These are phyloP conservation scores for Dicyrtoma fusca DNA, from an alignment of 2,888 invertebrate genomes.

Conservation along the genomic window DNA sequence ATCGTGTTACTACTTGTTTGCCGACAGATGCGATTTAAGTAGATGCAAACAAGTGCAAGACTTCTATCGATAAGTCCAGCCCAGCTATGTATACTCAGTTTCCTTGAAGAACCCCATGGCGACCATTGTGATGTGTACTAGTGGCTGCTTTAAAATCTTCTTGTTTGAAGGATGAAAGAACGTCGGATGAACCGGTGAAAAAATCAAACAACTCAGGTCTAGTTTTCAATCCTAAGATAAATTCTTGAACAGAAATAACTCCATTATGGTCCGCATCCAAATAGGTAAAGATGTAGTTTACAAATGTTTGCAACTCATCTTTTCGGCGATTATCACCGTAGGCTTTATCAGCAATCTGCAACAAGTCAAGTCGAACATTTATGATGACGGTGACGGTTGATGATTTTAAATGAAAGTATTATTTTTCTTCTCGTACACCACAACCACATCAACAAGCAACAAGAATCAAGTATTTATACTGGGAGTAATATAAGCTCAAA, in stretches of 20 bases:
- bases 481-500: not conserved
- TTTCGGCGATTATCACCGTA: conserved; percentile 21
- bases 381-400: not conserved
- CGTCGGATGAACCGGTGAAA: conserved; percentile 26
- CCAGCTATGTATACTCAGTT: too few relatives aligned
- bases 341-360: conserved; percentile 32
- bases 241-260: conserved; percentile 33
- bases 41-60: too few relatives aligned
- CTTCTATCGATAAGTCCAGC: too few relatives aligned
- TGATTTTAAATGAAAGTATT: not conserved
- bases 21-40: too few relatives aligned
- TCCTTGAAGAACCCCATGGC: too few relatives aligned
- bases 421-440: not conserved
- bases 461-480: too few relatives aligned
- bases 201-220: conserved; percentile 27
- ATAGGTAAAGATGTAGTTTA: conserved; percentile 19
- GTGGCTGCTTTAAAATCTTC: conserved; percentile 7
- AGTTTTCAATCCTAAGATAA: conserved; percentile 23
- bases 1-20: too few relatives aligned
- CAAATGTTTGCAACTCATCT: conserved; percentile 23
- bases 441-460: not conserved
- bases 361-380: not conserved
- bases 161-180: conserved; percentile 4
- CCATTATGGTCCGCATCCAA: conserved; percentile 34
- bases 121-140: too few relatives aligned